Conservation (phyloP, 1,140 invertebrate species). For the Odontomachus brunneus region DNA sequence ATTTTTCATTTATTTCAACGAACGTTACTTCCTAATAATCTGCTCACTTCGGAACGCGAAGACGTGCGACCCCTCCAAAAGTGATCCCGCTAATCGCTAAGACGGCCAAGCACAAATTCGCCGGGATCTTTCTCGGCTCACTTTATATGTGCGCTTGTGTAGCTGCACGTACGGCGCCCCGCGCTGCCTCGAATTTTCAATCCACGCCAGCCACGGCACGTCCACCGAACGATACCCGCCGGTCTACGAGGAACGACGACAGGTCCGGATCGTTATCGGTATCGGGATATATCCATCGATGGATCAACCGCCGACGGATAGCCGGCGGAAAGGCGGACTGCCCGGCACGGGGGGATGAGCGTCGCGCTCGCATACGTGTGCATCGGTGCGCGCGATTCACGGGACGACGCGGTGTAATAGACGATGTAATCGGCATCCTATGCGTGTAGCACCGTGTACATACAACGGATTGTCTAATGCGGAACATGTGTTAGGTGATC, state of each 20-base stretch:
- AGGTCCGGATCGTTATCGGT: slow-evolving; percentile 53
- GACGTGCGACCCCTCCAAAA: background rate
- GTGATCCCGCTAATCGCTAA: background rate
- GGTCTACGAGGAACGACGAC: slow-evolving; percentile 39
- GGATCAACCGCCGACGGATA: slow-evolving; percentile 57
- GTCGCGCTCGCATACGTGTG: slow-evolving; percentile 20
- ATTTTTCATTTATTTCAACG: too few relatives aligned
- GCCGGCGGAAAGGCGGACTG: slow-evolving; percentile 15
- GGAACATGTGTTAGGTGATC: slow-evolving; percentile 65
- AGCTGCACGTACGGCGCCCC: slow-evolving; percentile 30
- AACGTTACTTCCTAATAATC: too few relatives aligned
- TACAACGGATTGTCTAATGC: slow-evolving; percentile 66
- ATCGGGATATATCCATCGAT: slow-evolving; percentile 4
- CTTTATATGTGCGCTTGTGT: slow-evolving; percentile 9
- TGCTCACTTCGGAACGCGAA: too few relatives aligned
- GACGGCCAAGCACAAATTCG: background rate
- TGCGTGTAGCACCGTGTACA: slow-evolving; percentile 60
- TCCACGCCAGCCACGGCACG: slow-evolving; percentile 40
- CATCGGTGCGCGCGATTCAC: slow-evolving; percentile 44
- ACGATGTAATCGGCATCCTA: slow-evolving; percentile 69
- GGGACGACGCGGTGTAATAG: slow-evolving; percentile 61
- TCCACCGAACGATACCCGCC: slow-evolving; percentile 36
- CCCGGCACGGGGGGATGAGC: slow-evolving; percentile 29
- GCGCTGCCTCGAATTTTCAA: slow-evolving; percentile 47
- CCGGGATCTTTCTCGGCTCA: background rate